Conservation (phyloP, 1,140 invertebrate genomes). For the Whitmania pigra region DNA sequence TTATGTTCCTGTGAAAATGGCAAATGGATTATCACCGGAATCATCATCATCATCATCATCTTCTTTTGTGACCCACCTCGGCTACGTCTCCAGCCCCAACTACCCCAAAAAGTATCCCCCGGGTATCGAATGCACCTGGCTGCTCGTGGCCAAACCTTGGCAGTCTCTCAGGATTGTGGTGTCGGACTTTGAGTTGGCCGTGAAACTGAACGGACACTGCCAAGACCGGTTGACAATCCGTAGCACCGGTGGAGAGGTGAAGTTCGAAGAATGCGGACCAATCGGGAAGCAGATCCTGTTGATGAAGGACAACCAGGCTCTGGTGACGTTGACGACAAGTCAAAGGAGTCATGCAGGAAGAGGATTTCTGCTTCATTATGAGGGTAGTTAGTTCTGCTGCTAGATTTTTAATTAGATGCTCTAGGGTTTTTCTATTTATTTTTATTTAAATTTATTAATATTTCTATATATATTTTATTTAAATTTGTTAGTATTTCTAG, state of each 20-base stretch:
- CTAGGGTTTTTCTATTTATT: too few species aligned
- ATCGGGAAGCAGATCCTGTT: slow-evolving; percentile 13
- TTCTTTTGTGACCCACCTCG: neutral
- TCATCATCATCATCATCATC: too few species aligned
- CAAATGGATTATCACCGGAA: too few species aligned
- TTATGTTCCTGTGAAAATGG: too few species aligned
- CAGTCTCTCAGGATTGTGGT: slow-evolving; percentile 18
- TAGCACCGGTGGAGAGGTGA: neutral
- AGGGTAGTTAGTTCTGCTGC: slow-evolving; percentile 15
- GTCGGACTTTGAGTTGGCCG: slow-evolving; percentile 24
- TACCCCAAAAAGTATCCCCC: slow-evolving; percentile 23
- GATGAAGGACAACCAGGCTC: neutral
- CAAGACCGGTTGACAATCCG: slow-evolving; percentile 7
- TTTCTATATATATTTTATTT: too few species aligned
- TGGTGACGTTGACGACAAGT: slow-evolving; percentile 19
- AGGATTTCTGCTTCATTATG: slow-evolving; percentile 22
- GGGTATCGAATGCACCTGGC: slow-evolving; percentile 21
- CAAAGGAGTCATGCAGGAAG: slow-evolving; percentile 19
- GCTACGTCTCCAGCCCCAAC: slow-evolving; percentile 23
- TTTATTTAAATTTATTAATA: too few species aligned
- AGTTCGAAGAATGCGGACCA: slow-evolving; percentile 17
- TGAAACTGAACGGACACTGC: slow-evolving; percentile 20
- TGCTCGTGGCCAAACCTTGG: slow-evolving; percentile 13
- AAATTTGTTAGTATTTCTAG: too few species aligned
- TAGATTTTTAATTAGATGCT: too few species aligned